phyloP scores from a whole-genome alignment of 2,888 invertebrate genomes.

The Synergus japonicus region DNA sequence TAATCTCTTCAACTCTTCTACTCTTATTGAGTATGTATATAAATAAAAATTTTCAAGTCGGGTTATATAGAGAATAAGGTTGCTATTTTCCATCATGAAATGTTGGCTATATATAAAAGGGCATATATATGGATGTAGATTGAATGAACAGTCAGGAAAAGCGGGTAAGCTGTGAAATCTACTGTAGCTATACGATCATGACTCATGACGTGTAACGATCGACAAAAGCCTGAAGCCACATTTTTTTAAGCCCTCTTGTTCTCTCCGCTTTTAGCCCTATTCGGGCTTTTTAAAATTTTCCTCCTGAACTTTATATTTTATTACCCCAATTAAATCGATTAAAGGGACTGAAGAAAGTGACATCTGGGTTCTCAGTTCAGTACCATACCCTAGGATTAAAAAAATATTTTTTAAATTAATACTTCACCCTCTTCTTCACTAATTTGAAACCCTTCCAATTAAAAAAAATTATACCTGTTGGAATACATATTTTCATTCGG shows the following conservation, averaged over 20 bases:
- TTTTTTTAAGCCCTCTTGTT: constrained; percentile 23
- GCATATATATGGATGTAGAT: constrained; percentile 8
- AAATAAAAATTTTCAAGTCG: neutral
- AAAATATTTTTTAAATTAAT: neutral
- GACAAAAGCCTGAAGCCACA: constrained; percentile 41
- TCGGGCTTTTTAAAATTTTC: neutral
- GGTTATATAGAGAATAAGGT: constrained; percentile 6
- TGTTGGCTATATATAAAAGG: neutral
- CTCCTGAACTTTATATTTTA: constrained; percentile 35
- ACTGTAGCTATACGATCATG: constrained; percentile 17
- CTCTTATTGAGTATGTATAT: neutral
- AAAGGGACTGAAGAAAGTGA: constrained; percentile 11
- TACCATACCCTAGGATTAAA: neutral
- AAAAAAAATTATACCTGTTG: neutral
- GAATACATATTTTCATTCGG: neutral
- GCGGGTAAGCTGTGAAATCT: constrained; percentile 14
- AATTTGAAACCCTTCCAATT: no score
- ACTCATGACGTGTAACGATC: constrained; percentile 39
- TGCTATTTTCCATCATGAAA: constrained; percentile 15
- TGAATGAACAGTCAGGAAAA: constrained; percentile 28
- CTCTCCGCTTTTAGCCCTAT: constrained; percentile 24
- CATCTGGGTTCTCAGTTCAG: neutral
- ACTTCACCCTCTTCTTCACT: neutral
- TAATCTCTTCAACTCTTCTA: neutral
- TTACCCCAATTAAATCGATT: constrained; percentile 24